Evolutionary conservation across 2,113 vertebrate species (phyloP).

Genomic region (Anguilla japonica): DNA sequence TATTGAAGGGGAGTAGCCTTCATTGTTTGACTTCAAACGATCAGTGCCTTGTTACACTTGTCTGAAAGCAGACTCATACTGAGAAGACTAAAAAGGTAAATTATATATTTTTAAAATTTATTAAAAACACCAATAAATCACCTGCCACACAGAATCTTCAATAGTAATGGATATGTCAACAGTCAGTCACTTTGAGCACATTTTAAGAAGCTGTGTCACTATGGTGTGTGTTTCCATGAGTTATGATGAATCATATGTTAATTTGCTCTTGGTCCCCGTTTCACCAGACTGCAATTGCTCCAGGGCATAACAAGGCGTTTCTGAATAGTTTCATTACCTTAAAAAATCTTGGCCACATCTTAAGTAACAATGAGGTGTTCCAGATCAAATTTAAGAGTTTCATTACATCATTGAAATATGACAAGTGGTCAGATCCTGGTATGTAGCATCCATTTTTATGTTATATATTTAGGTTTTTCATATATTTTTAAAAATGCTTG

Average conservation of each 20-base stretch:
- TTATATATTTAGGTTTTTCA: too few relatives aligned
- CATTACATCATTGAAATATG: conserved; percentile 13
- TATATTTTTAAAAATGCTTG: too few relatives aligned
- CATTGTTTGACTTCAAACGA: neutral
- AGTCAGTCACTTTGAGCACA: neutral
- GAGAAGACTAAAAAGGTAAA: neutral
- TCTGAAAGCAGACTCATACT: neutral
- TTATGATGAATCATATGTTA: neutral
- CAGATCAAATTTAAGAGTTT: neutral
- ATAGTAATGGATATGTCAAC: neutral
- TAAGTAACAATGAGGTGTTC: neutral
- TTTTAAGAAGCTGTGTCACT: neutral
- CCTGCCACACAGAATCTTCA: neutral
- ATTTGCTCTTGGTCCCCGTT: neutral
- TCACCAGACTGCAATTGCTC: neutral
- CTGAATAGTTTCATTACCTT: neutral
- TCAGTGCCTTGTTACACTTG: neutral
- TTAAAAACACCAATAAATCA: neutral
- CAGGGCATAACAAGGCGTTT: neutral
- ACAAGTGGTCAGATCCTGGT: neutral
- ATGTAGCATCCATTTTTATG: neutral
- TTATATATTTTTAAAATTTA: neutral
- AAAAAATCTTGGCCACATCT: neutral
- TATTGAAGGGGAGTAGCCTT: neutral
- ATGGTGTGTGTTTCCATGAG: neutral